Conservation (phyloP, 2,888 invertebrate genomes). For the Tricholauxania praeusta region DNA sequence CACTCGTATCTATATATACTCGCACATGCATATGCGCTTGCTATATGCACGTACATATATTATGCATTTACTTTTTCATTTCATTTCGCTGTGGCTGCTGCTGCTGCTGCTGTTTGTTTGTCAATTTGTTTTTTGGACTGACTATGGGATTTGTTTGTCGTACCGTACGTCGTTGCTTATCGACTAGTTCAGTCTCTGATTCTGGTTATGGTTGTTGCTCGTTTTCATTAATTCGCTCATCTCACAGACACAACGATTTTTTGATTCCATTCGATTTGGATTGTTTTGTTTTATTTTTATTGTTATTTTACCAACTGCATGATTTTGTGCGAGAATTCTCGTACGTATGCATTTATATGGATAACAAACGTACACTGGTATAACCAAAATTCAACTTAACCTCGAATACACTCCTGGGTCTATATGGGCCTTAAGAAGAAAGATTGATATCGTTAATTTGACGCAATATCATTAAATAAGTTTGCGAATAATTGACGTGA, state of each 20-base stretch:
- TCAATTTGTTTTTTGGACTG: constrained; percentile 23
- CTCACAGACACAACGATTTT: constrained; percentile 27
- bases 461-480: too few species aligned
- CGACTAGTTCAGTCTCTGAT: neutral
- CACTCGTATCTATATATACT: neutral
- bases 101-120: constrained; percentile 28
- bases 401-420: too few species aligned
- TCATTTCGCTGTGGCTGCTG: neutral
- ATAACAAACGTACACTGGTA: neutral
- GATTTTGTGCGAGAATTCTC: constrained; percentile 5
- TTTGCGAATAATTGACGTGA: too few species aligned
- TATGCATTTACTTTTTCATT: constrained; percentile 38
- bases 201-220: neutral
- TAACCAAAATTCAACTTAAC: too few species aligned
- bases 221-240: constrained; percentile 10
- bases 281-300: constrained; percentile 23
- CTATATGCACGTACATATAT: constrained; percentile 23
- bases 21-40: constrained; percentile 6
- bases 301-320: constrained; percentile 16
- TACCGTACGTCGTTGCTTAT: neutral
- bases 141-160: constrained; percentile 8
- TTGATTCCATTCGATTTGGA: neutral
- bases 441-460: too few species aligned
- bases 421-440: too few species aligned
- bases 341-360: neutral